A percentile compares a stretch with the other conserved stretches of the same genome.
Evolutionary conservation across 2,113 vertebrate species (phyloP).

Genomic region (Columbina picui): DNA sequence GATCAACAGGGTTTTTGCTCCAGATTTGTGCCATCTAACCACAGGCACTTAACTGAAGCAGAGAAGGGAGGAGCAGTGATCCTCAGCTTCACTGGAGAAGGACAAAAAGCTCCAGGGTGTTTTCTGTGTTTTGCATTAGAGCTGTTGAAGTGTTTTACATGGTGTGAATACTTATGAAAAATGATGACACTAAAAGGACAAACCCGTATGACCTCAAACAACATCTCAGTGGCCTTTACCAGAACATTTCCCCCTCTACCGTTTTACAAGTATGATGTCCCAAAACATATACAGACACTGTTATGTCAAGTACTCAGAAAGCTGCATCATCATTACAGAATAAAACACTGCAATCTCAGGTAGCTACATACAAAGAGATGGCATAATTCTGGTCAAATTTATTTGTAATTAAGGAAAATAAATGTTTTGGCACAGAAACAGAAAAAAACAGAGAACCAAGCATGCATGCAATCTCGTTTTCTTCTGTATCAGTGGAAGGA

Average conservation of each 20-base stretch:
- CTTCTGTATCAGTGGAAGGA: not conserved
- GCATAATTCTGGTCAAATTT: not conserved
- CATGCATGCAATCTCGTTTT: not conserved
- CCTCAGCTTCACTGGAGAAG: not conserved
- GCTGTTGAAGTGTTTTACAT: not conserved
- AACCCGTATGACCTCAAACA: not conserved
- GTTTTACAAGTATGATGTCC: not conserved
- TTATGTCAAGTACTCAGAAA: not conserved
- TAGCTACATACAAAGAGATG: not conserved
- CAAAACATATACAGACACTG: not conserved
- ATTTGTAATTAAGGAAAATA: not conserved
- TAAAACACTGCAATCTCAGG: not conserved
- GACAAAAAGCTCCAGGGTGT: not conserved
- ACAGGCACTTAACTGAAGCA: not conserved
- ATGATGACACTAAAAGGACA: not conserved
- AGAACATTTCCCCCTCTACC: not conserved
- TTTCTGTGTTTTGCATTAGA: not conserved
- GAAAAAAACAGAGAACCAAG: slow-evolving; percentile 2
- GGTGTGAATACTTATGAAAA: not conserved
- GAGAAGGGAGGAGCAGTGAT: not conserved
- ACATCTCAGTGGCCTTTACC: not conserved
- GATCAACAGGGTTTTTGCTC: not conserved
- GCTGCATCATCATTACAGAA: not conserved
- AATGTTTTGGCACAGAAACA: slow-evolving; percentile 9
- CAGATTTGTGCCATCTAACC: not conserved